These are phyloP conservation scores for Gambusia holbrooki DNA, from an alignment of 2,113 vertebrate genomes.

Conservation along the genomic window DNA sequence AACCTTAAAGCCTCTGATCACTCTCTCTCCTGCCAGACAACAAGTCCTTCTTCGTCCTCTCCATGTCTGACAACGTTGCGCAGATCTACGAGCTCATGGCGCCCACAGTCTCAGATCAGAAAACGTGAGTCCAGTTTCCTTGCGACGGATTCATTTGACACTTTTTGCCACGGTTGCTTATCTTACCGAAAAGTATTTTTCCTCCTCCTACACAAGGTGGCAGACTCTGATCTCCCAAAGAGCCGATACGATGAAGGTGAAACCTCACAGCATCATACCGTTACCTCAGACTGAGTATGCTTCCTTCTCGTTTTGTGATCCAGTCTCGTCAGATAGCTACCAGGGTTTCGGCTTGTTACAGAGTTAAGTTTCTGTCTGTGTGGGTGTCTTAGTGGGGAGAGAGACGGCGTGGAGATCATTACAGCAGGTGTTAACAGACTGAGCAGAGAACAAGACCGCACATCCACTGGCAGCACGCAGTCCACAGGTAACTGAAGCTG, in stretches of 20 bases:
- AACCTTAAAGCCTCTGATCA: neutral
- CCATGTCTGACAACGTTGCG: slow-evolving; percentile 96
- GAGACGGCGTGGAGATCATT: slow-evolving; percentile 84
- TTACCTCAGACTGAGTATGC: slow-evolving; percentile 82
- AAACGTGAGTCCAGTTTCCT: slow-evolving; percentile 83
- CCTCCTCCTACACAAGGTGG: slow-evolving; percentile 82
- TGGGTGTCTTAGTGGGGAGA: slow-evolving; percentile 82
- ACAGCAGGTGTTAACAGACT: slow-evolving; percentile 76
- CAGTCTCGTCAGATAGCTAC: neutral
- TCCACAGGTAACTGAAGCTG: slow-evolving; percentile 82
- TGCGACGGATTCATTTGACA: neutral
- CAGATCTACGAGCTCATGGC: slow-evolving; percentile 99
- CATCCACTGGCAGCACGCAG: slow-evolving; percentile 80
- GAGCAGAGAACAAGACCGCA: slow-evolving; percentile 81
- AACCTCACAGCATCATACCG: slow-evolving; percentile 83
- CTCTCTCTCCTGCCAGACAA: slow-evolving; percentile 81
- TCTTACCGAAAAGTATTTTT: slow-evolving; percentile 2
- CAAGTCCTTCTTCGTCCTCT: slow-evolving; percentile 97
- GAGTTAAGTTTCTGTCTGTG: slow-evolving; percentile 19
- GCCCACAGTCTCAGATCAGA: slow-evolving; percentile 95
- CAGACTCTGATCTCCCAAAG: slow-evolving; percentile 91
- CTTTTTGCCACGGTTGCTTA: neutral
- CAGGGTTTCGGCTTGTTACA: slow-evolving; percentile 3
- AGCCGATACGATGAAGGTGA: slow-evolving; percentile 89
- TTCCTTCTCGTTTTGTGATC: neutral